phyloP scores from a whole-genome alignment of 2,888 invertebrate genomes.

The Lepeophtheirus nordmannii region DNA sequence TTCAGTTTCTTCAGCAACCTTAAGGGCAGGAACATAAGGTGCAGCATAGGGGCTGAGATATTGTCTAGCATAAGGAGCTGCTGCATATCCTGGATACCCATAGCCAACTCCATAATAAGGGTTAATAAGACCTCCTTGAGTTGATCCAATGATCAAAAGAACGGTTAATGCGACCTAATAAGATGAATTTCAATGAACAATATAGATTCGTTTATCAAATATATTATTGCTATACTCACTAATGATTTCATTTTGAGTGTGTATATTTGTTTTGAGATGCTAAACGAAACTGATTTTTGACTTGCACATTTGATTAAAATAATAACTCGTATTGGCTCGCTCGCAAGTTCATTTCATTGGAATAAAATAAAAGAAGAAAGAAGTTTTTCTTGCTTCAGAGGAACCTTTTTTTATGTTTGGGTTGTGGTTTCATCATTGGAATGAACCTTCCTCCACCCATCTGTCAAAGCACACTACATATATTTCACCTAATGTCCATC shows the following conservation, averaged over 20 bases:
- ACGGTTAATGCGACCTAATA: neutral
- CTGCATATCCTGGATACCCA: no score
- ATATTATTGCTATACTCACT: neutral
- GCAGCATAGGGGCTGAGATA: neutral
- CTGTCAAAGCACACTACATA: no score
- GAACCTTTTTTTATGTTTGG: no score
- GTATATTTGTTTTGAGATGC: slow-evolving; percentile 7
- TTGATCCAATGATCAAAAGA: neutral
- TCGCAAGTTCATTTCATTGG: neutral
- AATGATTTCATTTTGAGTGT: slow-evolving; percentile 10
- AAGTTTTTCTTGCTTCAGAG: no score
- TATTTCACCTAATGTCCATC: no score
- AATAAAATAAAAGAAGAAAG: no score
- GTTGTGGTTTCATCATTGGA: no score
- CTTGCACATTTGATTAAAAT: neutral
- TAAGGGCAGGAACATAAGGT: neutral
- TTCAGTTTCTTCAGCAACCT: neutral
- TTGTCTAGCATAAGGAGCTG: no score
- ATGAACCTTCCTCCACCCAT: no score
- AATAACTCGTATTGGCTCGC: neutral
- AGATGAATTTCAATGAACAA: neutral
- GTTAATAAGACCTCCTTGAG: neutral
- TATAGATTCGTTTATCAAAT: neutral
- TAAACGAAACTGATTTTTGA: slow-evolving; percentile 12
- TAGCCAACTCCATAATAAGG: neutral